phyloP scores from a whole-genome alignment of 1,140 invertebrate genomes.

The Trypoxylus dichotomus region DNA sequence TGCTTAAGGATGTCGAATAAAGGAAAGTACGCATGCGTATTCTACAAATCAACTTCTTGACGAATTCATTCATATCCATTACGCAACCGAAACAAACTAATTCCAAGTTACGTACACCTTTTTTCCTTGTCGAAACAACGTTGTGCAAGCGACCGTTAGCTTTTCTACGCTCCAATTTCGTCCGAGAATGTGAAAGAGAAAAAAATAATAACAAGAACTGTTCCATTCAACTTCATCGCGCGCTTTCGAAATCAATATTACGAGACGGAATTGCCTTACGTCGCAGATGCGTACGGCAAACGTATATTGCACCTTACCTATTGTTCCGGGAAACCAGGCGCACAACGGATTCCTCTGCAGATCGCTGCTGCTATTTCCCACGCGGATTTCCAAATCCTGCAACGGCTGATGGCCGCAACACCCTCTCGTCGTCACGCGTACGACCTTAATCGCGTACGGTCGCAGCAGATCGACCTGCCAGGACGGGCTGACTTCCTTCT shows the following conservation, averaged over 20 bases:
- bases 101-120: neutral
- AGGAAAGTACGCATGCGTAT: too few relatives aligned
- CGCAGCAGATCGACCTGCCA: slow-evolving; percentile 87
- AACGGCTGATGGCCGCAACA: slow-evolving; percentile 80
- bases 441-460: slow-evolving; percentile 80
- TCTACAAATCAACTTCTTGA: too few relatives aligned
- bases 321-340: slow-evolving; percentile 90
- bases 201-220: neutral
- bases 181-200: neutral
- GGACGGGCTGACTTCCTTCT: slow-evolving; percentile 85
- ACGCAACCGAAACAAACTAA: neutral
- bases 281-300: neutral
- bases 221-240: neutral
- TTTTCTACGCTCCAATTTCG: neutral
- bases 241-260: neutral
- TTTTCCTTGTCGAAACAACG: neutral
- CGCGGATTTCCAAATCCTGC: slow-evolving; percentile 87
- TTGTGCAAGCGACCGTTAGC: neutral
- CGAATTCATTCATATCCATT: too few relatives aligned
- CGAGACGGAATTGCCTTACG: neutral
- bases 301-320: slow-evolving; percentile 62
- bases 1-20: too few relatives aligned
- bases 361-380: slow-evolving; percentile 85
- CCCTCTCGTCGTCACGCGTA: slow-evolving; percentile 82
- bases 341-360: slow-evolving; percentile 86